Evolutionary conservation across 2,888 invertebrate species (phyloP).

Genomic region (Tetramorium bicarinatum): DNA sequence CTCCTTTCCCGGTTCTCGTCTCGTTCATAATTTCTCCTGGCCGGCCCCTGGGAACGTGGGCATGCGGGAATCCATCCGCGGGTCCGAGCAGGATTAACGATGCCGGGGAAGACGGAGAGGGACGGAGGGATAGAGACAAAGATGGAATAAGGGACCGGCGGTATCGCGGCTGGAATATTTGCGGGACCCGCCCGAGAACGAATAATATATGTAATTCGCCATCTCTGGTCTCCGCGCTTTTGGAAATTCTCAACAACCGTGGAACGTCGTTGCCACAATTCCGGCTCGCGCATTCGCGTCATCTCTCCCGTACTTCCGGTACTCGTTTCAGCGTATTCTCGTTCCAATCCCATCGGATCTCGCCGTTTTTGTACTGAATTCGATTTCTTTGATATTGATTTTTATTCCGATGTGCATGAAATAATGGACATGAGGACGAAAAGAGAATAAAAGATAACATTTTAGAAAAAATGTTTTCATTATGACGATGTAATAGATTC

Average conservation of each 20-base stretch:
- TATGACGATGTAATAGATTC: neutral
- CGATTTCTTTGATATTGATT: neutral
- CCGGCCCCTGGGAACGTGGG: constrained; percentile 57
- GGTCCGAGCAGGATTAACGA: constrained; percentile 72
- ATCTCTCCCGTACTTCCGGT: neutral
- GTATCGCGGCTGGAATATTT: constrained; percentile 73
- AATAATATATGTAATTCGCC: constrained; percentile 73
- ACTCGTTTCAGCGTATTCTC: neutral
- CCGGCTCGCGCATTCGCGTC: constrained; percentile 29
- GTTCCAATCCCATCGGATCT: neutral
- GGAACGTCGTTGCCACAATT: constrained; percentile 29
- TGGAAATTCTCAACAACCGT: constrained; percentile 42
- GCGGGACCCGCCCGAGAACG: constrained; percentile 69
- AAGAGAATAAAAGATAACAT: neutral
- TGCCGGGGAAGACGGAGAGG: constrained; percentile 18
- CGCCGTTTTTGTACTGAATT: neutral
- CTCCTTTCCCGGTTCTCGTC: constrained; percentile 56
- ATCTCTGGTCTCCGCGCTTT: constrained; percentile 33
- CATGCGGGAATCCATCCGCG: constrained; percentile 71
- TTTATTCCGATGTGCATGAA: neutral
- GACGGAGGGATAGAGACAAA: constrained; percentile 18
- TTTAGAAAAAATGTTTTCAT: neutral
- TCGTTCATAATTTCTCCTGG: constrained; percentile 72
- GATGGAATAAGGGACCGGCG: constrained; percentile 55
- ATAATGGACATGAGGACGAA: neutral